These are phyloP conservation scores for Phthorimaea operculella DNA, from an alignment of 1,140 invertebrate genomes.

Conservation along the genomic window DNA sequence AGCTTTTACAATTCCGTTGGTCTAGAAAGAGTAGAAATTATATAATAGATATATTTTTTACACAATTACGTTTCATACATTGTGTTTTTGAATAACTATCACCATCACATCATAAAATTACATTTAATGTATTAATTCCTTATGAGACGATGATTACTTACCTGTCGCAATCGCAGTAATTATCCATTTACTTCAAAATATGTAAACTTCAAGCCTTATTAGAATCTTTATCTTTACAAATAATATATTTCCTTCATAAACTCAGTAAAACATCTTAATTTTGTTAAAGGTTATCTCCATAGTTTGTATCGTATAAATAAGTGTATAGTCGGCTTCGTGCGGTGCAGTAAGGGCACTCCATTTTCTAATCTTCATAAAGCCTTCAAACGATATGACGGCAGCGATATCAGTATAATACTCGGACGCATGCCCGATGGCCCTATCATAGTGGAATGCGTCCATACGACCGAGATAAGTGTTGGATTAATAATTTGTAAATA, in stretches of 20 bases:
- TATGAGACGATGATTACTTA: not conserved
- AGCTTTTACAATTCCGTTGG: too few species aligned
- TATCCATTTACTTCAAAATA: not conserved
- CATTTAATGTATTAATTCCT: not conserved
- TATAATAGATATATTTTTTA: too few species aligned
- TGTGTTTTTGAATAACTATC: too few species aligned
- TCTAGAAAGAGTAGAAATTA: too few species aligned
- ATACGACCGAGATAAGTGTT: slow-evolving; percentile 40
- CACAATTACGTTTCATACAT: too few species aligned
- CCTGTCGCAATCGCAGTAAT: not conserved
- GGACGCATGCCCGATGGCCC: slow-evolving; percentile 9
- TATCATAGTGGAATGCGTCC: slow-evolving; percentile 38
- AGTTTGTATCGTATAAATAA: slow-evolving; percentile 1
- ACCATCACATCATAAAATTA: too few species aligned
- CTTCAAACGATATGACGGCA: slow-evolving; percentile 42
- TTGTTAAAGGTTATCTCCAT: not conserved
- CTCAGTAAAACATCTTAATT: slow-evolving; percentile 1
- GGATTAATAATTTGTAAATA: slow-evolving; percentile 66
- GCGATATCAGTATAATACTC: slow-evolving; percentile 32
- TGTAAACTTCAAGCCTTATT: not conserved
- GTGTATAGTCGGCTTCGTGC: not conserved
- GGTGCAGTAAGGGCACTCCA: slow-evolving; percentile 31
- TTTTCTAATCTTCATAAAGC: slow-evolving; percentile 57
- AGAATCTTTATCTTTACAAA: not conserved
- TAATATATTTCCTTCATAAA: slow-evolving; percentile 2